Conservation (phyloP, 2,113 vertebrate species). For the Phalacrocorax brasilianus region DNA sequence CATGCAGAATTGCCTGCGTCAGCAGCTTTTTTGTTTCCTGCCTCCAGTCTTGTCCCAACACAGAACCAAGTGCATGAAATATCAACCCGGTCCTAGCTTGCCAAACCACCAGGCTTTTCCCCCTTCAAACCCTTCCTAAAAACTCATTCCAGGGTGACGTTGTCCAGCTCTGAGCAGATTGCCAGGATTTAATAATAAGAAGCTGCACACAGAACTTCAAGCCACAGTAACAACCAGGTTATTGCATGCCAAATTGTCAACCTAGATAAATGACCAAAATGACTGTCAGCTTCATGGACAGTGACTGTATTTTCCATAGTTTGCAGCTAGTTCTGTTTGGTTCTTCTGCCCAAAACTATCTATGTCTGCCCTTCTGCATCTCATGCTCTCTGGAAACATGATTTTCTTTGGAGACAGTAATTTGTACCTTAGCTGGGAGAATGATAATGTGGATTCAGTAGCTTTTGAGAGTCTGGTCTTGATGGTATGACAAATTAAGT, state of each 20-base stretch:
- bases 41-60: not conserved
- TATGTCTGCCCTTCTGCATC: not conserved
- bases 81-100: rapidly evolving
- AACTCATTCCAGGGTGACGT: not conserved
- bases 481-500: not conserved
- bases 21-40: not conserved
- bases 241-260: not conserved
- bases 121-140: not conserved
- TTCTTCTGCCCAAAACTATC: not conserved
- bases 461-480: not conserved
- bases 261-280: not conserved
- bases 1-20: not conserved
- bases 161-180: not conserved
- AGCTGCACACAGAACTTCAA: not conserved
- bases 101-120: not conserved
- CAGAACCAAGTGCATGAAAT: not conserved
- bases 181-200: not conserved
- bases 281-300: not conserved
- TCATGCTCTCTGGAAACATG: not conserved
- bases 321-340: not conserved
- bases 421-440: not conserved
- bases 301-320: not conserved
- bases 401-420: not conserved
- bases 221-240: not conserved
- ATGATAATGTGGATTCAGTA: not conserved